These are phyloP conservation scores for Helicoverpa armigera DNA, from an alignment of 1,140 invertebrate species.

Conservation along the genomic window DNA sequence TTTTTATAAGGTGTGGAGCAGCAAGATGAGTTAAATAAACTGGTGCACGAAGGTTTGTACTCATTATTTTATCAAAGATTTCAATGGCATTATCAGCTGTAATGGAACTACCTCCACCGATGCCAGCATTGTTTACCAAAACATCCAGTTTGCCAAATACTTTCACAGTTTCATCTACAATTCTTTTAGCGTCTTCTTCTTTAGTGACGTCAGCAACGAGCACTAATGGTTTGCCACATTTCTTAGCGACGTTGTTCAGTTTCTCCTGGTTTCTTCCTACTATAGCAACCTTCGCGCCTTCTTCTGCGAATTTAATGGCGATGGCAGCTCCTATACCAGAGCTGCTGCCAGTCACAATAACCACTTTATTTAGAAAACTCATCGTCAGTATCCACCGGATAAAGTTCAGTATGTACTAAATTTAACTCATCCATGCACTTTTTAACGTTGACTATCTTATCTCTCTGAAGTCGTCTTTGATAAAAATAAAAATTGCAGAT, in stretches of 20 bases:
- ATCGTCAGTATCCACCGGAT: slow-evolving; percentile 20
- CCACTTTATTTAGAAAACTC: slow-evolving; percentile 86
- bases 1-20: neutral
- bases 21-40: slow-evolving; percentile 88
- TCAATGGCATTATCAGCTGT: slow-evolving; percentile 61
- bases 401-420: too few species aligned
- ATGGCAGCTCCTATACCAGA: slow-evolving; percentile 94
- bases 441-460: too few species aligned
- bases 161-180: slow-evolving; percentile 87
- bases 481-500: too few species aligned
- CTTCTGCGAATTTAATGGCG: slow-evolving; percentile 90
- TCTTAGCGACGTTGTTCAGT: slow-evolving; percentile 84
- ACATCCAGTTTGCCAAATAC: slow-evolving; percentile 88
- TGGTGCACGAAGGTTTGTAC: slow-evolving; percentile 88
- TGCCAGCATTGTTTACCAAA: slow-evolving; percentile 91
- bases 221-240: slow-evolving; percentile 78
- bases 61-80: slow-evolving; percentile 49
- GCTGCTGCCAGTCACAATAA: slow-evolving; percentile 92
- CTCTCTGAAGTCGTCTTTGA: too few species aligned
- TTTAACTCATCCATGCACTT: too few species aligned
- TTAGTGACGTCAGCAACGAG: slow-evolving; percentile 89
- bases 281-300: slow-evolving; percentile 90
- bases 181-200: slow-evolving; percentile 87
- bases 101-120: slow-evolving; percentile 73
- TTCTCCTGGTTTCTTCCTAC: slow-evolving; percentile 90